These are phyloP conservation scores for Colletes latitarsis DNA, from an alignment of 1,140 invertebrate genomes.

Conservation along the genomic window DNA sequence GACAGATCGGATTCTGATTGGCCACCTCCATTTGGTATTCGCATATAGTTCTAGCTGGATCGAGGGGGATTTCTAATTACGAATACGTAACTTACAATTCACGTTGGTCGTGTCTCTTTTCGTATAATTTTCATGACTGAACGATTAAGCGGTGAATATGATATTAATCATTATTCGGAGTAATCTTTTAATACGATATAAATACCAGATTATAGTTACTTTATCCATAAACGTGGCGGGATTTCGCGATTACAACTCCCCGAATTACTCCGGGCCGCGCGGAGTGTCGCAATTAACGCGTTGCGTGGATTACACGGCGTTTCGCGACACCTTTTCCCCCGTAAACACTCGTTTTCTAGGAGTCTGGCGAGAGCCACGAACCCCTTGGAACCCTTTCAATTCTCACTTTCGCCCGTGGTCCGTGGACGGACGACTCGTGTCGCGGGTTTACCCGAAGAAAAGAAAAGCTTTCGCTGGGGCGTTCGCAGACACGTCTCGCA, in stretches of 20 bases:
- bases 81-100: too few species aligned
- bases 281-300: conserved; percentile 25
- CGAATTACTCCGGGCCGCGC: not conserved
- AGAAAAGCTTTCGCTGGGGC: not conserved
- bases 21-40: too few species aligned
- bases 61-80: too few species aligned
- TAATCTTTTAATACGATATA: too few species aligned
- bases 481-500: conserved; percentile 28
- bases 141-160: too few species aligned
- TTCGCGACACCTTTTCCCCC: conserved; percentile 10
- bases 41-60: too few species aligned
- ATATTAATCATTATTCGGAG: too few species aligned
- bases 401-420: conserved; percentile 9
- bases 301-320: conserved; percentile 7
- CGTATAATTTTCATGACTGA: too few species aligned
- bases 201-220: too few species aligned
- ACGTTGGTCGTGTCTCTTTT: too few species aligned
- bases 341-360: conserved; percentile 1
- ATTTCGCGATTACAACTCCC: not conserved
- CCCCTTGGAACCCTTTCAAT: conserved; percentile 47
- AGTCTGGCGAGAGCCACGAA: not conserved
- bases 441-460: not conserved
- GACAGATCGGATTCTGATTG: too few species aligned
- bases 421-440: not conserved
- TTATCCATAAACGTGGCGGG: too few species aligned